Conservation (phyloP, 2,797 vertebrate species). For the Centroberyx gerrardi region DNA sequence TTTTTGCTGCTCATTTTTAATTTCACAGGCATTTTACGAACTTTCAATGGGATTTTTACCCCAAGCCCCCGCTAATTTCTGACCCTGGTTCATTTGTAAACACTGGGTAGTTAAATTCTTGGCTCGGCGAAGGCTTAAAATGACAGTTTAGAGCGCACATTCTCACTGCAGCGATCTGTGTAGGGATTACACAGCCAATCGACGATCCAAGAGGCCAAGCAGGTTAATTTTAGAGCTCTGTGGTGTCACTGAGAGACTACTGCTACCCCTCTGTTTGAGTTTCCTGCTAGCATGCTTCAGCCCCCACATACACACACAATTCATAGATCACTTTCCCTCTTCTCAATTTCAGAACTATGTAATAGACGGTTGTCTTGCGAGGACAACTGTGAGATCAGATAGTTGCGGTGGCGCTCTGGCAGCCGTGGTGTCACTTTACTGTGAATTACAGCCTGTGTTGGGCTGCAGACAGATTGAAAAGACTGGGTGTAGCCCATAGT, state of each 20-base stretch:
- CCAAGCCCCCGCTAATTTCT: too few species aligned
- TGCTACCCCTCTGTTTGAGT: constrained; percentile 31
- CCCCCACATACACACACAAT: constrained; percentile 32
- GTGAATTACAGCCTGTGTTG: constrained; percentile 54
- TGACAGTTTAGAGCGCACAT: constrained; percentile 37
- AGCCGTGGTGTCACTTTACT: constrained; percentile 60
- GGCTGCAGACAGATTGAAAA: constrained; percentile 24
- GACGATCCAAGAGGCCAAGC: constrained; percentile 43
- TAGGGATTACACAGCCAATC: constrained; percentile 29
- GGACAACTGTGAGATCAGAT: constrained; percentile 52
- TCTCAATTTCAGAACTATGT: constrained; percentile 46
- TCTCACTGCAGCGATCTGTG: constrained; percentile 41
- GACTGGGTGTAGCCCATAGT: constrained; percentile 59
- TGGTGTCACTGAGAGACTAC: constrained; percentile 60
- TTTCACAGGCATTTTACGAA: too few species aligned
- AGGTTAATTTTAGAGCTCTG: constrained; percentile 66
- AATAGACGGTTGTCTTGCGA: constrained; percentile 43
- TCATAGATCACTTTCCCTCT: constrained; percentile 21
- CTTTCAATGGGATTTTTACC: too few species aligned
- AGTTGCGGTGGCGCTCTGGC: constrained; percentile 51
- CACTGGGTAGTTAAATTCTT: constrained; percentile 22
- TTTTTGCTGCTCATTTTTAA: too few species aligned
- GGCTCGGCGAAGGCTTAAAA: constrained; percentile 38
- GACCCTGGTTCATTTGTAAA: too few species aligned
- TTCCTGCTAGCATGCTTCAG: constrained; percentile 1